Conservation (phyloP, 2,113 vertebrate genomes). For the Xiphophorus maculatus region DNA sequence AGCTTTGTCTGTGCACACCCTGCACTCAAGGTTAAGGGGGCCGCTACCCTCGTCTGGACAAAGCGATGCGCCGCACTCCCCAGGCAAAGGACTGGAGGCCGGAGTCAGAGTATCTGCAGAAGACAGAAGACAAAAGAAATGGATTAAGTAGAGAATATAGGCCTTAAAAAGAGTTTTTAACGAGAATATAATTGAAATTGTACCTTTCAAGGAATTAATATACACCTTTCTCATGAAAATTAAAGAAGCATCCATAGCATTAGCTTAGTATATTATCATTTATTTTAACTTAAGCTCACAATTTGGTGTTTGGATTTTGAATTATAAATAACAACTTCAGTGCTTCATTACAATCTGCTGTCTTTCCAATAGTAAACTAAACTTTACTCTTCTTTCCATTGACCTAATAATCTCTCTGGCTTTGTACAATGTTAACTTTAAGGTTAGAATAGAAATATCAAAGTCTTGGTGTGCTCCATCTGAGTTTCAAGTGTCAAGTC, state of each 20-base stretch:
- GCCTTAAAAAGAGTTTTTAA: not conserved
- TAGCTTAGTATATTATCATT: not conserved
- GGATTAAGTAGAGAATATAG: not conserved
- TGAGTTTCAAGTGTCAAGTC: too few species aligned
- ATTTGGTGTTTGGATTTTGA: not conserved
- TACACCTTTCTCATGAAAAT: not conserved
- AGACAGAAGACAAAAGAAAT: not conserved
- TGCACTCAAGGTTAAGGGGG: slow-evolving; percentile 89
- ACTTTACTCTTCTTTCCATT: not conserved
- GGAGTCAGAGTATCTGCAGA: slow-evolving; percentile 89
- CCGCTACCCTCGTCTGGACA: slow-evolving; percentile 72
- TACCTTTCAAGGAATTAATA: not conserved
- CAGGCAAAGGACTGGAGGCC: slow-evolving; percentile 90
- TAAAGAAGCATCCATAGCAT: not conserved
- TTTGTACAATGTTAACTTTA: not conserved
- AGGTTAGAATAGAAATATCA: not conserved
- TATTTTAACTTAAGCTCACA: not conserved
- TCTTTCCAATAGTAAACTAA: not conserved
- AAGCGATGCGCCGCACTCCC: slow-evolving; percentile 64
- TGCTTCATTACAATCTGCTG: not conserved
- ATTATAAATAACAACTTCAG: not conserved
- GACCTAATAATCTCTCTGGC: not conserved
- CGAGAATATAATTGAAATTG: too few species aligned
- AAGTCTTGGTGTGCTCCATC: not conserved
- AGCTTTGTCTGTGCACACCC: slow-evolving; percentile 94